Conservation (phyloP, 2,113 vertebrate genomes). For the Carassius gibelio region DNA sequence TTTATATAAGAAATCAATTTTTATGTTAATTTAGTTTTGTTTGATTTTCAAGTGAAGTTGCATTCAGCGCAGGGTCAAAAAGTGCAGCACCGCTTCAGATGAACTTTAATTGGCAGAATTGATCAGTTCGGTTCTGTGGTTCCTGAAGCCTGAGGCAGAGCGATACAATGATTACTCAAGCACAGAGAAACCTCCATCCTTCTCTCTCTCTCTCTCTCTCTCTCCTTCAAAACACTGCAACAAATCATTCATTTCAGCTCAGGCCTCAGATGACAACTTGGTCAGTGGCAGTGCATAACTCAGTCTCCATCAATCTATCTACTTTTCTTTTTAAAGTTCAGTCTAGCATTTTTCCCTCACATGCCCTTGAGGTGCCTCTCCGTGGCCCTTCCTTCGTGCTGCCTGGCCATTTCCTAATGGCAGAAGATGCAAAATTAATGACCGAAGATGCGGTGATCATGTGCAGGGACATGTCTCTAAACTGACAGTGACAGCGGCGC, state of each 20-base stretch:
- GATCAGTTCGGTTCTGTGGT: conserved; percentile 61
- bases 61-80: not conserved
- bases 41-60: not conserved
- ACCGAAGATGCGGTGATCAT: conserved; percentile 18
- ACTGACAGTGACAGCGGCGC: conserved; percentile 49
- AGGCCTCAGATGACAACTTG: not conserved
- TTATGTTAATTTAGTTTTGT: not conserved
- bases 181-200: not conserved
- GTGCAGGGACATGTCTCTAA: conserved; percentile 29
- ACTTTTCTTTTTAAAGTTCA: conserved; percentile 24
- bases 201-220: not conserved
- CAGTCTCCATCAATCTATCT: not conserved
- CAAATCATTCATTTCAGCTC: conserved; percentile 20
- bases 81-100: conserved; percentile 50
- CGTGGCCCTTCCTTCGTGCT: conserved; percentile 33
- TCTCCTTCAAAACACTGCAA: conserved; percentile 6
- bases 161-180: not conserved
- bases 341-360: not conserved
- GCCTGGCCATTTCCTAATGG: conserved; percentile 47
- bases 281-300: not conserved
- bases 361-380: conserved; percentile 18
- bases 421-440: conserved; percentile 59
- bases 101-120: conserved; percentile 67
- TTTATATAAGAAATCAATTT: not conserved
- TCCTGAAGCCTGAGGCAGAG: conserved; percentile 53